These are phyloP conservation scores for Salvelinus sp. DNA, from an alignment of 2,113 vertebrate genomes.

Conservation along the genomic window DNA sequence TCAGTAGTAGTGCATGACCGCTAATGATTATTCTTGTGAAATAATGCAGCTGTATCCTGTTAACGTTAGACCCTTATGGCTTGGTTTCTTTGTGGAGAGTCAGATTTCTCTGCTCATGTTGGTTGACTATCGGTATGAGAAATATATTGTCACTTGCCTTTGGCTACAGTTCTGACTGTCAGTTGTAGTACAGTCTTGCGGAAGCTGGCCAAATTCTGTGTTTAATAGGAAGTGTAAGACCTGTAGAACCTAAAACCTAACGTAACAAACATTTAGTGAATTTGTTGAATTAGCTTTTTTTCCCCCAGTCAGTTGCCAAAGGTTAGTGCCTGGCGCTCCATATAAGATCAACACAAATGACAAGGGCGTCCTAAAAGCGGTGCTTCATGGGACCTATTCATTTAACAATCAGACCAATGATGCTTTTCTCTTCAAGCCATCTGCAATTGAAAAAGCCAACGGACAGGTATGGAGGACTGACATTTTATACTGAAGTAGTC, in stretches of 20 bases:
- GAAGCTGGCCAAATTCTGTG: background rate
- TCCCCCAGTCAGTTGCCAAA: background rate
- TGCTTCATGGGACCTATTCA: conserved; percentile 39
- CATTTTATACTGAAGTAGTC: background rate
- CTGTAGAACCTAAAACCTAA: background rate
- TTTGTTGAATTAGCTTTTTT: background rate
- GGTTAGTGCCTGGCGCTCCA: conserved; percentile 52
- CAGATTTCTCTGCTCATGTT: no score
- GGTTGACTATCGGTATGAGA: no score
- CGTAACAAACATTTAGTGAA: background rate
- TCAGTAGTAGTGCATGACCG: no score
- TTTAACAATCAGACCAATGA: conserved; percentile 75
- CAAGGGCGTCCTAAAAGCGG: conserved; percentile 47
- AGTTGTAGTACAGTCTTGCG: background rate
- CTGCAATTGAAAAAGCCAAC: conserved; percentile 51
- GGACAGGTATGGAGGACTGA: conserved; percentile 56
- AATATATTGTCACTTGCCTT: no score
- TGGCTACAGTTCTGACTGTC: no score
- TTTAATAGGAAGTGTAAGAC: background rate
- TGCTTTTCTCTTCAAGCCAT: conserved; percentile 68
- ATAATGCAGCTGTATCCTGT: no score
- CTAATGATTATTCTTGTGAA: no score
- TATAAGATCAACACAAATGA: conserved; percentile 61
- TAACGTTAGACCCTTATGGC: no score
- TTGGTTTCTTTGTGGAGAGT: no score